Evolutionary conservation across 2,888 invertebrate genomes (phyloP).

Genomic region (Hirtodrosophila histrioides): DNA sequence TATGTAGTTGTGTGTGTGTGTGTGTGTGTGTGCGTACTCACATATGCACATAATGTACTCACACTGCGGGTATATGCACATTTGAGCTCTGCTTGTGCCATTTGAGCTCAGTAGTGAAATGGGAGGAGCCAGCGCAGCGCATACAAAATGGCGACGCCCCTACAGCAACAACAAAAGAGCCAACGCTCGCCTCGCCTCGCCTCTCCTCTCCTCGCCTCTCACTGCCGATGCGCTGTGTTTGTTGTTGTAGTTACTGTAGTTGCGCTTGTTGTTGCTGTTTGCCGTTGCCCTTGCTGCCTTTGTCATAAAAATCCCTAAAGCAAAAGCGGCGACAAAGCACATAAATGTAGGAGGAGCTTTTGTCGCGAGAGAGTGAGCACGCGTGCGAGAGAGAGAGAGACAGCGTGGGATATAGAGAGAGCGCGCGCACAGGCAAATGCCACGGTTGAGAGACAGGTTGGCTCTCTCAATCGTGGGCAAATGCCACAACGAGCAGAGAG

Average conservation of each 20-base stretch:
- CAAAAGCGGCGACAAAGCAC: conserved; percentile 55
- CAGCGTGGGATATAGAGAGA: neutral
- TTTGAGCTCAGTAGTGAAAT: conserved; percentile 24
- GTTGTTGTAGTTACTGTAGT: conserved; percentile 11
- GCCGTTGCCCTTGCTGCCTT: conserved; percentile 25
- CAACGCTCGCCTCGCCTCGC: conserved; percentile 40
- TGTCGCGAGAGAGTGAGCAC: conserved; percentile 8
- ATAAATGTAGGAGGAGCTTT: conserved; percentile 69
- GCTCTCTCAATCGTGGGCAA: no score
- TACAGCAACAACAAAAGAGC: conserved; percentile 29
- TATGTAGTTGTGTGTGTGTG: conserved; percentile 1
- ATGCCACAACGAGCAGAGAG: conserved; percentile 9
- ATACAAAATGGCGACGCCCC: conserved; percentile 68
- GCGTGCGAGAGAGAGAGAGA: neutral
- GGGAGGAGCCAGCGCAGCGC: conserved; percentile 62
- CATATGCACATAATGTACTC: conserved; percentile 18
- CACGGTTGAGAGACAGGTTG: no score
- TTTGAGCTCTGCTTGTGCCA: conserved; percentile 29
- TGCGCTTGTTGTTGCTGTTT: conserved; percentile 12
- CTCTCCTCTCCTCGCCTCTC: conserved; percentile 44
- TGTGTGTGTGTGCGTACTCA: neutral
- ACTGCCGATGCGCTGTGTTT: conserved; percentile 8
- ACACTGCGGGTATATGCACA: neutral
- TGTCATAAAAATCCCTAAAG: conserved; percentile 74
- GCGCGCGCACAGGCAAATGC: conserved; percentile 36